Conservation (phyloP, 1,140 invertebrate species). For the Temnothorax nylanderi region DNA sequence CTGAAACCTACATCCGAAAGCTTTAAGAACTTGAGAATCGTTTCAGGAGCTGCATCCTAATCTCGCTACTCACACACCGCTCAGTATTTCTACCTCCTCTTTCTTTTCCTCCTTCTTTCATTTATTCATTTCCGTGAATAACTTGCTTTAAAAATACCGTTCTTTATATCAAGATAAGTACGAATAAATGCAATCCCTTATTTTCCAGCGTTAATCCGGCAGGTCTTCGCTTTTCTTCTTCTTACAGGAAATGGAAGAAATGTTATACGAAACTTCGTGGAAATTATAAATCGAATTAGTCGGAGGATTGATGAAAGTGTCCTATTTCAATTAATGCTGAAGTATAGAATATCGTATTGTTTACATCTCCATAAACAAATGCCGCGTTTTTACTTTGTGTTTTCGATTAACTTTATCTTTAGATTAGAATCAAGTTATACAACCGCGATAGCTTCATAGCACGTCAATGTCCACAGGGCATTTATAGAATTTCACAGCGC, state of each 20-base stretch:
- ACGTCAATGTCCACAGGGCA: not conserved
- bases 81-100: not conserved
- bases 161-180: not conserved
- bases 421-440: not conserved
- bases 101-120: not conserved
- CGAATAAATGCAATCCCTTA: conserved; percentile 4
- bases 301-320: not conserved
- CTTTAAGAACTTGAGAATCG: conserved; percentile 32
- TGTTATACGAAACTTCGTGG: not conserved
- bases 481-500: not conserved
- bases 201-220: not conserved
- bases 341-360: not conserved
- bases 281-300: conserved; percentile 11
- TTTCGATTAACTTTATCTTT: not conserved
- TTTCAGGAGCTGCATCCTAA: conserved; percentile 5
- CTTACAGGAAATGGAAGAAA: not conserved
- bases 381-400: not conserved
- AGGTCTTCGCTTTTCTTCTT: not conserved
- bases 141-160: conserved; percentile 14
- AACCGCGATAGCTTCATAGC: not conserved
- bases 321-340: not conserved
- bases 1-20: conserved; percentile 14
- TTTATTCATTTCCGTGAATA: not conserved
- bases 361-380: not conserved
- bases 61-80: not conserved